Evolutionary conservation across 2,888 invertebrate genomes (phyloP), one percentile per base, ranked within the genome.

Genomic region (Andrena flavipes): DNA sequence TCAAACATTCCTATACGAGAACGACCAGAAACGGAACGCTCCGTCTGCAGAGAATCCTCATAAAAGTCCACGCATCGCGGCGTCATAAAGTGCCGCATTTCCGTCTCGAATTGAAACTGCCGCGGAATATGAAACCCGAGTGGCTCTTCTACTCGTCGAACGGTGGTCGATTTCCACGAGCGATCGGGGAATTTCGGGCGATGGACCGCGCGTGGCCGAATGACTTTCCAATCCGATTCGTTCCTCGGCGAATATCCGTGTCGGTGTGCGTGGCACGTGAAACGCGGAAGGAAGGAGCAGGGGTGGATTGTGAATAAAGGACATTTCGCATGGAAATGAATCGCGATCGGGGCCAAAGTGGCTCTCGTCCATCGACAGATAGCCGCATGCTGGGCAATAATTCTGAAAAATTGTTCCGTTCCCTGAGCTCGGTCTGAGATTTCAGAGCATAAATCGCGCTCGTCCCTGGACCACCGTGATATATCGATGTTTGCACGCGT

Each of bases 281-380:
- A 63, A 51, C 51, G 72, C 20, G 26, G 23, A 26, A 30, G 49
- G 30, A 29, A 62, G 70, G 56, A 64, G 68, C 20, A 26, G 64
- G 29, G 48, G 30, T 13, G 26, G 20, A 7, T 26, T n/a, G 20
- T 3, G 29, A 67, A 54, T 78, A 71, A 67, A 76, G 78, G 67
- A 84, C 54, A 67, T 71, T 75, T 81, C 81, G 81, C 69, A 82
- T 88, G 68, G 76, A 87, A 88, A 85, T 84, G 80, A 88, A 89
- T 88, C 81, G 84, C 68, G 77, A 80, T 84, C 76, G 73, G 29
- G 78, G 59, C 26, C 56, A n/a, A 84, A 84, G 78, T 82, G 80
- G 62, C 70, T 77, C 75, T 84, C 73, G 78, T 70, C 59, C 62
- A 69, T 81, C 79, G 73, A 56, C 67, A 42, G 59, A 84, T 65